These are phyloP conservation scores for Nycteola revayana DNA, from an alignment of 2,888 invertebrate species.

Conservation along the genomic window DNA sequence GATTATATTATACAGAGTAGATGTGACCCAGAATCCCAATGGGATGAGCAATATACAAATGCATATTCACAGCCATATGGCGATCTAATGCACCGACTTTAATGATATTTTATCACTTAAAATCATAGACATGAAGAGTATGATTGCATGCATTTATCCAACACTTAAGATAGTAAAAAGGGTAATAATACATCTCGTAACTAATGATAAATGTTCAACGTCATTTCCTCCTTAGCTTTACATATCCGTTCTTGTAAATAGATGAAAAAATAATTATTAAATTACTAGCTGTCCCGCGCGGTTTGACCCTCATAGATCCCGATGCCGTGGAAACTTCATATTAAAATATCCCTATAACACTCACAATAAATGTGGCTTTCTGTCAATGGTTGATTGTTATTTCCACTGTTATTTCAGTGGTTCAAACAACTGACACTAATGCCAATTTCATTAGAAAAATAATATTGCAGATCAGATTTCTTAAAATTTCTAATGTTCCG, in stretches of 20 bases:
- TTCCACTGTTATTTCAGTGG: too few species aligned
- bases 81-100: conserved; percentile 27
- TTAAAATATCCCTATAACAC: too few species aligned
- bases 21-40: conserved; percentile 58
- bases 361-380: too few species aligned
- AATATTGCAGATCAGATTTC: too few species aligned
- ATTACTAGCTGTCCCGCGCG: too few species aligned
- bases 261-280: conserved; percentile 22
- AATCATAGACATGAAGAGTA: conserved; percentile 25
- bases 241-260: conserved; percentile 3
- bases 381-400: too few species aligned
- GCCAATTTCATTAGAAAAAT: too few species aligned
- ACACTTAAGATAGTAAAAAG: conserved; percentile 10
- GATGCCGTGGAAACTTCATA: too few species aligned
- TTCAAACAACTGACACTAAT: too few species aligned
- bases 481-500: too few species aligned
- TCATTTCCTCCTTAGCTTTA: conserved; percentile 5
- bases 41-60: conserved; percentile 44
- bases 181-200: conserved; percentile 2
- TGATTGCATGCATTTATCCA: conserved; percentile 17
- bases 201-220: conserved; percentile 6
- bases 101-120: conserved; percentile 28
- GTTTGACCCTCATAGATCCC: too few species aligned
- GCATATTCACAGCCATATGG: conserved; percentile 55
- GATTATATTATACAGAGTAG: conserved; percentile 48